Evolutionary conservation across 2,113 vertebrate species (phyloP).

Genomic region (Etheostoma spectabile): DNA sequence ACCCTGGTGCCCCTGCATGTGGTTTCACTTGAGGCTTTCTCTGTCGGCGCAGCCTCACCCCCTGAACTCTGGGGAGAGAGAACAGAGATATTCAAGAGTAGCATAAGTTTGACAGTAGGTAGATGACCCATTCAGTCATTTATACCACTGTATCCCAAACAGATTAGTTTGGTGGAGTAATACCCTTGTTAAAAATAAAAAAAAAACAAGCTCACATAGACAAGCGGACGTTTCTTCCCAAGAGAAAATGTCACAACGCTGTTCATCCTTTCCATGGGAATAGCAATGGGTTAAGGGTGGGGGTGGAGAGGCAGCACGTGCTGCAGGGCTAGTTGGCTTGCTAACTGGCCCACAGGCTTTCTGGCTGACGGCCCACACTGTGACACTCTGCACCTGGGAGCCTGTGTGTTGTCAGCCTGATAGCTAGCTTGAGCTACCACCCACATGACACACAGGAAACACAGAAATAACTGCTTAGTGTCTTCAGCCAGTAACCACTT

Average conservation of each 20-base stretch:
- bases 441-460: constrained; percentile 80
- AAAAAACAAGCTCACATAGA: constrained; percentile 14
- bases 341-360: constrained; percentile 71
- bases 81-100: background rate
- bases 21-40: constrained; percentile 50
- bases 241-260: constrained; percentile 37
- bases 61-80: constrained; percentile 39
- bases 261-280: constrained; percentile 61
- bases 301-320: constrained; percentile 68
- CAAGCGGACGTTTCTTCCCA: constrained; percentile 19
- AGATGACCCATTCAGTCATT: background rate
- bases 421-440: constrained; percentile 68
- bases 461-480: constrained; percentile 80
- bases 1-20: constrained; percentile 64
- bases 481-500: constrained; percentile 66
- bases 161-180: constrained; percentile 20
- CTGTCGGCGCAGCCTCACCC: constrained; percentile 53
- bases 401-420: constrained; percentile 77
- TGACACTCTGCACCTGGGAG: constrained; percentile 79
- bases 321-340: constrained; percentile 65
- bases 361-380: constrained; percentile 72
- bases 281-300: constrained; percentile 52
- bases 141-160: constrained; percentile 2
- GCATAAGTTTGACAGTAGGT: background rate
- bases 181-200: background rate